Evolutionary conservation across 64 coral and sea anemone genomes (phyloP).

Genomic region (Cladopsammia gracilis): DNA sequence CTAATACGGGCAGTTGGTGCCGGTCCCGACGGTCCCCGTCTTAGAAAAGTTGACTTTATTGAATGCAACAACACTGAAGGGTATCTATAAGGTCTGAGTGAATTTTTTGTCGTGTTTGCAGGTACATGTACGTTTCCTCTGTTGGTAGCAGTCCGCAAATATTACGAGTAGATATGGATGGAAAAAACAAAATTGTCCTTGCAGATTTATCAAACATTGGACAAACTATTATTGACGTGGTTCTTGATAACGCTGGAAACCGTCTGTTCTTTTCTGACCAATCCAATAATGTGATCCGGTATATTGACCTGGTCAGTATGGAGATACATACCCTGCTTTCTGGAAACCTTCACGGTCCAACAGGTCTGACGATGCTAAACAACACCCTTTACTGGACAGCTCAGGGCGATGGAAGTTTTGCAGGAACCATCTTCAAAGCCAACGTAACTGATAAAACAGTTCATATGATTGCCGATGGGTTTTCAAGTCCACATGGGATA

Average conservation of each 20-base stretch:
- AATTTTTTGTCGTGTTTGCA: background rate
- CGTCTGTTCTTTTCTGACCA: constrained; percentile 22
- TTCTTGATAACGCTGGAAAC: background rate
- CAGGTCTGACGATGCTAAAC: background rate
- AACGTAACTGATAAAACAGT: background rate
- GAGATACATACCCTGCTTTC: background rate
- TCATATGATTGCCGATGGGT: background rate
- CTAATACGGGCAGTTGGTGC: too few relatives aligned
- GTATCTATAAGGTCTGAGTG: too few relatives aligned
- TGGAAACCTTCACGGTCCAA: constrained; percentile 12
- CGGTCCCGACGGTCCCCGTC: too few relatives aligned
- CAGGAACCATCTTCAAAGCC: constrained; percentile 13
- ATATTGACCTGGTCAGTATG: background rate
- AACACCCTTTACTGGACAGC: constrained; percentile 30
- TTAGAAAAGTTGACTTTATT: too few relatives aligned
- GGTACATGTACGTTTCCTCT: constrained; percentile 37
- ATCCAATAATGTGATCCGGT: background rate
- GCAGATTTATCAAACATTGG: background rate
- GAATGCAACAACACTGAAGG: too few relatives aligned
- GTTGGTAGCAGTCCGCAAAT: background rate
- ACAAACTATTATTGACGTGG: background rate
- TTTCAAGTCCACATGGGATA: background rate
- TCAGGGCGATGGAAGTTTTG: background rate
- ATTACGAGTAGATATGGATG: constrained; percentile 43
- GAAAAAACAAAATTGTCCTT: background rate